A percentile compares a stretch with the other conserved stretches of the same genome.
Conservation (phyloP, 2,113 vertebrate genomes). For the Lepus europaeus region DNA sequence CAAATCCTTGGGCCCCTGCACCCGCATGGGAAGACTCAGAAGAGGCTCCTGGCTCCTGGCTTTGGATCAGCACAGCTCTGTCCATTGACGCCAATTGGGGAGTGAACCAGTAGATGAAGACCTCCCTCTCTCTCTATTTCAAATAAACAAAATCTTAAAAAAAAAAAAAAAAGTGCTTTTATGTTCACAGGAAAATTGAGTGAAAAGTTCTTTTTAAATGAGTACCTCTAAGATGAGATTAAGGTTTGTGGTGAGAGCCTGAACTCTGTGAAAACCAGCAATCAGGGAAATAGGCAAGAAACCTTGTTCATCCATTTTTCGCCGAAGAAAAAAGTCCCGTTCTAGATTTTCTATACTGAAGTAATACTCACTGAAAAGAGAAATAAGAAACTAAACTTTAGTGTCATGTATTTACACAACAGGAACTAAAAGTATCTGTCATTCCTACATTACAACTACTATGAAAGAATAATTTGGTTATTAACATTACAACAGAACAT, state of each 20-base stretch:
- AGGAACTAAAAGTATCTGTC: background rate
- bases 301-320: slow-evolving; percentile 99
- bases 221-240: too few relatives aligned
- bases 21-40: too few relatives aligned
- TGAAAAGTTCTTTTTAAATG: background rate
- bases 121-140: too few relatives aligned
- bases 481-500: background rate
- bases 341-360: slow-evolving; percentile 98
- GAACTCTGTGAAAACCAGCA: too few relatives aligned
- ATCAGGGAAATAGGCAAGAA: too few relatives aligned
- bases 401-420: background rate
- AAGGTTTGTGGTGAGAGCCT: too few relatives aligned
- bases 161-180: background rate
- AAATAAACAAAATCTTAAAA: background rate
- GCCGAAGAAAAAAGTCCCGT: slow-evolving; percentile 97
- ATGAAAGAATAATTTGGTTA: slow-evolving; percentile 37
- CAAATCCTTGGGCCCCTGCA: too few relatives aligned
- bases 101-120: too few relatives aligned
- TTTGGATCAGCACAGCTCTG: too few relatives aligned
- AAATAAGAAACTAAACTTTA: slow-evolving; percentile 17
- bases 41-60: too few relatives aligned
- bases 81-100: too few relatives aligned
- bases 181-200: background rate
- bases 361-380: slow-evolving; percentile 95
- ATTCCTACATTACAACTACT: slow-evolving; percentile 2